Evolutionary conservation across 2,113 vertebrate species (phyloP), one percentile per base, ranked within the genome.

Genomic region (Athene cunicularia): DNA sequence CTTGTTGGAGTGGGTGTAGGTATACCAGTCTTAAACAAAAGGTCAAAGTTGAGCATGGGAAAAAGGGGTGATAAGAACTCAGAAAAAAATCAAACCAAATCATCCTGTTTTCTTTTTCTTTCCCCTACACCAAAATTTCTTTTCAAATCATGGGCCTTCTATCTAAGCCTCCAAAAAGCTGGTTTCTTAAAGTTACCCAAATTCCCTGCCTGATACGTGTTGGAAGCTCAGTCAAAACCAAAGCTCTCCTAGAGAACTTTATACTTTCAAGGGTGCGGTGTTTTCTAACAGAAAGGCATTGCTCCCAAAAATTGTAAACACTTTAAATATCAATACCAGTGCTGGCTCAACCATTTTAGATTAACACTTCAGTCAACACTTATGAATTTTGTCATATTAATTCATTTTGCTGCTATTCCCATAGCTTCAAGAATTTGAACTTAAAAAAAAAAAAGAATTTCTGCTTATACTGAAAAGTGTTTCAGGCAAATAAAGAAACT

Each of bases 391-490:
- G 12, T 56, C 55, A 32, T 19, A 53, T 24, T 49, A 55, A 87
- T 73, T 80, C 3, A 35, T 77, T 88, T 90, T 66, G 17, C 58
- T 83, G 17, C 19, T 92, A 76, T 66, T 73, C 53, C 49, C 49
- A 72, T 3, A 32, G 39, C 58, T 86, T 92, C 50, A 53, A 80
- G 24, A 13, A 83, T 59, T 84, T 88, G 11, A 94, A 50, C 41
- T 62, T 55, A 58, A 83, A 95, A 83, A 94, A 58, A 83, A 95
- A 83, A 94, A 86, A 79, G 3, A 58, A 72, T 89, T 82, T 85
- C 66, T 85, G 47, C 19, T 84, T 62, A 45, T 26, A 80, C 35
- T 66, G 63, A 90, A 75, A 82, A 80, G 12, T 23, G 22, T 35
- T 94, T 37, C 68, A 74, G 23, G 17, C 41, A 91, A 86, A 94